Base-by-base conservation (phyloP, 2,888 invertebrate genomes). In the Trachelus iudaicus region DNA sequence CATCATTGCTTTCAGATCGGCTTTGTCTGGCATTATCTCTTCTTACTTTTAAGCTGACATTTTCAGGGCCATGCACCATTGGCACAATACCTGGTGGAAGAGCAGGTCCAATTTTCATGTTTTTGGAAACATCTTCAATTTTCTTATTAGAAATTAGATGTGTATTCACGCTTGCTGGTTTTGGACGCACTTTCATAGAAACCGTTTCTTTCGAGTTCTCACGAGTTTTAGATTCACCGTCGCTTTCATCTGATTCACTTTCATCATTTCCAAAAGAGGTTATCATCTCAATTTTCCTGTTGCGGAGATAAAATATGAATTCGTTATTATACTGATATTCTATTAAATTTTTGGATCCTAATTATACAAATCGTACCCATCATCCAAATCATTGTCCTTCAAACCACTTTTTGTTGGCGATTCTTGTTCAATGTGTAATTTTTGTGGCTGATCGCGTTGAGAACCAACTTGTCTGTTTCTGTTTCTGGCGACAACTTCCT, bases 221-320 rank as follows among this genome's bases (percentile, higher is more conserved):
- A 56, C 83, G 83, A 1, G 69, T 34, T 0, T 84, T 83, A 1
- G 82, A 84, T 9, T 85, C 87, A 31, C 83, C 85, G 6, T 89
- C 87, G 33, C 89, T 88, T 13, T 82, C 85, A 15, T 90, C 90
- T 1, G 90, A 88, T 69, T 92, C 92, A 71, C 89, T 91, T 40
- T 93, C 93, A 69, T 93, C 93, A 71, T 92, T 92, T n/a, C 93
- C 93, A 85, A 93, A 94, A 0, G 93, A 93, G 9, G 94, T 93
- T 82, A 94, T 94, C 88, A 94, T 91, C 84, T 93, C 93, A 83
- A 94, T 93, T 92, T 93, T 93, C 76, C 94, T 94, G 82, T 75
- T 90, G 90, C 2, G 1, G 23, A 73, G 13, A 74, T 73, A 56
- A 79, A 81, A 82, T 37, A 78, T 71, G 34, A 56, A 34, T 79